Conservation (phyloP, 2,797 vertebrate genomes). For the Lepus oiostolus region DNA sequence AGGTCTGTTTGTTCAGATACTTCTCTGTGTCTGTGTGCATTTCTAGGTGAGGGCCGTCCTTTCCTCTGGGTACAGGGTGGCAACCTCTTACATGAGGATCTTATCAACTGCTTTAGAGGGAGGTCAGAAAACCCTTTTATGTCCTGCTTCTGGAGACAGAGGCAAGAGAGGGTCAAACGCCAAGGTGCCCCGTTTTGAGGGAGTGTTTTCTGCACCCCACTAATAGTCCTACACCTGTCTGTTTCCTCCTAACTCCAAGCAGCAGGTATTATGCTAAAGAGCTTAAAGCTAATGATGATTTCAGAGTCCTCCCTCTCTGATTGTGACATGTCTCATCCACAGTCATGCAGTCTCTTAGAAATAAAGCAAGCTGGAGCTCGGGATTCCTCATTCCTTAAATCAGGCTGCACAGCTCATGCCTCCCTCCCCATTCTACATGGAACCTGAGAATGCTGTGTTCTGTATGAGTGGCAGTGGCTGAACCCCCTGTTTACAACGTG, state of each 20-base stretch:
- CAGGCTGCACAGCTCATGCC: fast-evolving
- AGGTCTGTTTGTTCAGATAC: background rate
- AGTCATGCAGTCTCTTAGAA: background rate
- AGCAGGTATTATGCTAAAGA: background rate
- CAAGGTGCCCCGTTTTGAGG: background rate
- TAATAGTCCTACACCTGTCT: background rate
- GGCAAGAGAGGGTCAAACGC: too few species aligned
- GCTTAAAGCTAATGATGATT: background rate
- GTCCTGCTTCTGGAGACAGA: background rate
- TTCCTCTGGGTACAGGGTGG: background rate
- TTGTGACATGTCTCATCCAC: too few species aligned
- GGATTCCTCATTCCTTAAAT: background rate
- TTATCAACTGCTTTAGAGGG: background rate
- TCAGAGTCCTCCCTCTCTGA: background rate
- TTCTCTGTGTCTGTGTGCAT: background rate
- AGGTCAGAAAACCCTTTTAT: background rate
- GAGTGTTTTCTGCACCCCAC: background rate
- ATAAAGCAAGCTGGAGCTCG: background rate
- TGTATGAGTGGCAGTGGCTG: background rate
- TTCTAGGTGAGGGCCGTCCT: background rate
- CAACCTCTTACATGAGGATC: background rate
- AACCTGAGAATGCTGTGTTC: background rate
- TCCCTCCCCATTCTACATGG: background rate
- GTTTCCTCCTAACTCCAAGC: background rate
- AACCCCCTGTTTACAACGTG: background rate